Conservation (phyloP, 2,888 invertebrate genomes). For the Microctonus hyperodae region DNA sequence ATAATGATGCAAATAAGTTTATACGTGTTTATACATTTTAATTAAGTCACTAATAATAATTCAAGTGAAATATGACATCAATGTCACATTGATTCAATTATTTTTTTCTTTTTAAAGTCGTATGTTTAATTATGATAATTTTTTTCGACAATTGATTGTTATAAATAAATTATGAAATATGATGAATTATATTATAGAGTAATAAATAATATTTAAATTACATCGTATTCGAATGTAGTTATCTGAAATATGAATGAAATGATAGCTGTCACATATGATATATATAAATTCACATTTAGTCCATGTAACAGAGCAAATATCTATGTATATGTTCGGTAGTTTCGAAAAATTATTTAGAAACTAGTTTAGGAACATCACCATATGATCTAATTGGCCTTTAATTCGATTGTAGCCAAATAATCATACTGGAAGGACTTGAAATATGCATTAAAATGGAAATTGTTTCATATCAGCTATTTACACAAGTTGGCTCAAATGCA, state of each 20-base stretch:
- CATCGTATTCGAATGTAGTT: constrained; percentile 39
- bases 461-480: constrained; percentile 40
- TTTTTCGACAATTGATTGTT: constrained; percentile 31
- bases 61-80: background rate
- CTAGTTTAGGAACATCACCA: background rate
- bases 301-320: background rate
- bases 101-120: constrained; percentile 26
- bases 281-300: background rate
- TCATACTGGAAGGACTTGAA: constrained; percentile 31
- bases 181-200: constrained; percentile 44
- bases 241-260: background rate
- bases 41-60: background rate
- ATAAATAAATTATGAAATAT: constrained; percentile 36
- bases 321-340: background rate
- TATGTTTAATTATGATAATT: constrained; percentile 26
- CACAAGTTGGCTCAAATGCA: constrained; percentile 37
- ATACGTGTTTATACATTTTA: constrained; percentile 31
- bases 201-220: constrained; percentile 54
- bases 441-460: constrained; percentile 4
- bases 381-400: background rate
- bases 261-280: background rate
- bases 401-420: background rate
- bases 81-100: constrained; percentile 26
- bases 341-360: background rate
- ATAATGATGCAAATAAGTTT: constrained; percentile 29